phyloP scores from a whole-genome alignment of 2,888 invertebrate genomes.

The Eumacrocentrus americanus region DNA sequence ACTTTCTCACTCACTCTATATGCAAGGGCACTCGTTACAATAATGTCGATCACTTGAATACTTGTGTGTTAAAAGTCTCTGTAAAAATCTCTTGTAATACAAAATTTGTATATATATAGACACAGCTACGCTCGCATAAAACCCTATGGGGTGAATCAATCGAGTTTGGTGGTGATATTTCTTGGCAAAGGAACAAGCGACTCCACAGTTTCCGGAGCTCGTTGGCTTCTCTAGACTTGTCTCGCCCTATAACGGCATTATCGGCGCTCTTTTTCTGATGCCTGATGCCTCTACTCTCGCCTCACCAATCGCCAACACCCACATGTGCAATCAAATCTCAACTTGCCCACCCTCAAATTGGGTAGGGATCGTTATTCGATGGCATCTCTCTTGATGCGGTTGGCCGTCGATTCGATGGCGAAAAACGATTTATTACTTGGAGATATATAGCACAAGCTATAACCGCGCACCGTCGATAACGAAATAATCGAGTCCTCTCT shows the following conservation, averaged over 20 bases:
- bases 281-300: too few relatives aligned
- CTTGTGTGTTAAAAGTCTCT: too few relatives aligned
- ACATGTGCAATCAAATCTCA: too few relatives aligned
- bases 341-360: too few relatives aligned
- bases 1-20: conserved; percentile 11
- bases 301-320: too few relatives aligned
- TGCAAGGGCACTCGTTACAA: not conserved
- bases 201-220: conserved; percentile 29
- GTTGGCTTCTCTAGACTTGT: conserved; percentile 30
- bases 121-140: not conserved
- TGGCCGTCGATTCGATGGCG: conserved; percentile 12
- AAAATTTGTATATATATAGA: not conserved
- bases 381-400: conserved; percentile 8
- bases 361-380: conserved; percentile 34
- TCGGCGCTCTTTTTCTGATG: too few relatives aligned
- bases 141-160: conserved; percentile 8
- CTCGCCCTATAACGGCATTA: conserved; percentile 14
- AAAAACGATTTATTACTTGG: conserved; percentile 31
- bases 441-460: not conserved
- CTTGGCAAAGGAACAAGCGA: conserved; percentile 12
- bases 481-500: conserved; percentile 14
- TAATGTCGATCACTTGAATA: not conserved
- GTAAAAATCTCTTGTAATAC: not conserved
- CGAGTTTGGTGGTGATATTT: conserved; percentile 29
- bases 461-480: not conserved